Base-by-base conservation (phyloP, 2,113 vertebrate genomes). In the Falco punctatus region DNA sequence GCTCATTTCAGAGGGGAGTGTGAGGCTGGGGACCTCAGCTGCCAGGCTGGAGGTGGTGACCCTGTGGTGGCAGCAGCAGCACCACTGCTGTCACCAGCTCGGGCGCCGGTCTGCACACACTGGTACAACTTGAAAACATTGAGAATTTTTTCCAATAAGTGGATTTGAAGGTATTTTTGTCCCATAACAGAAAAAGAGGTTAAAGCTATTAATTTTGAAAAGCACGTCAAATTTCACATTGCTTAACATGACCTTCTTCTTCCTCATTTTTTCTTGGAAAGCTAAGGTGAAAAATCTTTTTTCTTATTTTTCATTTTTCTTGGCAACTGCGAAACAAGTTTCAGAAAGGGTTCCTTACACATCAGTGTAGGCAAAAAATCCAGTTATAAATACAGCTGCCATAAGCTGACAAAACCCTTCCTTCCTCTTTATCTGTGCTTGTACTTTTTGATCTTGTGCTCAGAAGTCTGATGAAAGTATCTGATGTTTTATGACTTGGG, bases 51-150 rank as follows among this genome's bases (percentile, higher is more conserved):
- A 67, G 46, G 26, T 59, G 75, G 26, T 46, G 74, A 77, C 52
- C 22, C 42, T 24, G 3, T 44, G 46, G 20, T 59, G 62, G 58
- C n/a, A 44, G 32, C 46, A 54, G 42, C 52, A 69, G 16, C 61
- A 52, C 33, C 33, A 3, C 74, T 6, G 6, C 2, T 4, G 57
- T 33, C 78, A 75, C 42, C 84, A 62, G 77, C 57, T 58, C 44
- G 11, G 52, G n/a, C 67, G 49, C 58, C 2, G 1, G 3, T 11
- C 82, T 77, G 33, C 46, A 32, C 0, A 0, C 0, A 0, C 51
- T 66, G 15, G 10, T 80, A 57, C 62, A 70, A 28, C 27, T 28
- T 12, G 13, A 83, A 94, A 80, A 73, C 11, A 59, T 1, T 10
- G 27, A 74, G 12, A 33, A 16, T 35, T 74, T 40, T 93, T 90